A percentile compares a stretch with the other conserved stretches of the same genome.
These are phyloP conservation scores for Arremon aurantiirostris DNA, from an alignment of 2,797 vertebrate genomes.

Conservation along the genomic window DNA sequence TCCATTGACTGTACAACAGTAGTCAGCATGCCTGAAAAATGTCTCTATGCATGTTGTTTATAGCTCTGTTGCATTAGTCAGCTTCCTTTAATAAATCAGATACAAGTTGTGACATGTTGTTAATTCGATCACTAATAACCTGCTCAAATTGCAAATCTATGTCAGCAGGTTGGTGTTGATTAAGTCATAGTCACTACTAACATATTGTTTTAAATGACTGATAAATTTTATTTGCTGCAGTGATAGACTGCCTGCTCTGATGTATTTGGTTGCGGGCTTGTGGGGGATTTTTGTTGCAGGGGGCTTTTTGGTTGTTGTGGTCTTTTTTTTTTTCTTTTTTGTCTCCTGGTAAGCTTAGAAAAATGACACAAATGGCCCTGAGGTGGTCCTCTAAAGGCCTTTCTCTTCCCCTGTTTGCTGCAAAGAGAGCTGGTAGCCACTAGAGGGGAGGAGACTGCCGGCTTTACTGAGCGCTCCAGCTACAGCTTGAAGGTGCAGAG, in stretches of 20 bases:
- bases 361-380: conserved; percentile 55
- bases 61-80: conserved; percentile 42
- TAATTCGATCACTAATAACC: conserved; percentile 79
- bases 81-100: conserved; percentile 76
- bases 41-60: conserved; percentile 41
- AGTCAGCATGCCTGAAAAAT: conserved; percentile 14
- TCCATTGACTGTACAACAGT: neutral
- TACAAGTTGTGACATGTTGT: conserved; percentile 80
- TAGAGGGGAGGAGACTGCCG: conserved; percentile 83
- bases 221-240: conserved; percentile 73
- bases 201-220: conserved; percentile 78
- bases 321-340: neutral
- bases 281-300: neutral
- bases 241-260: conserved; percentile 51
- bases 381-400: conserved; percentile 59
- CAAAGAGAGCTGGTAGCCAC: conserved; percentile 77
- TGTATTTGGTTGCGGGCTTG: neutral
- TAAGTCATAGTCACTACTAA: conserved; percentile 70
- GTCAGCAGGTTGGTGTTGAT: conserved; percentile 81
- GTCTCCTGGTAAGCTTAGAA: conserved; percentile 43
- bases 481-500: conserved; percentile 67
- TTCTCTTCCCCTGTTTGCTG: conserved; percentile 58
- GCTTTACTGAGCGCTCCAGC: conserved; percentile 67
- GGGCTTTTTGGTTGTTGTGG: neutral
- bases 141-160: conserved; percentile 75